A percentile compares a stretch with the other conserved stretches of the same genome.
phyloP scores from a whole-genome alignment of 2,113 vertebrate genomes.

The Peromyscus maniculatus region DNA sequence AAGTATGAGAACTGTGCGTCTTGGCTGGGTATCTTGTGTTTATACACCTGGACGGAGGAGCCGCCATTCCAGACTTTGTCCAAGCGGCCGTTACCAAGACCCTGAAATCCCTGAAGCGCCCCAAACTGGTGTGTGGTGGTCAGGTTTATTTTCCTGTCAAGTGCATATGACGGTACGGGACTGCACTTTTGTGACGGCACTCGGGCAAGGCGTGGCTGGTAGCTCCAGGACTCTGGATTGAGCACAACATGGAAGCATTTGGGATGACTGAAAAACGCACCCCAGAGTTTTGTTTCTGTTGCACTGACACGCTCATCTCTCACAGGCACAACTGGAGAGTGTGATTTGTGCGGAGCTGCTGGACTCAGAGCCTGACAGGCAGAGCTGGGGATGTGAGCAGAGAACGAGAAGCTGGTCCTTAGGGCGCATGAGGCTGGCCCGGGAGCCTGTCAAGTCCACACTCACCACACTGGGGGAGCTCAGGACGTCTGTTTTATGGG shows the following conservation, averaged over 20 bases:
- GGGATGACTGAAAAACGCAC: neutral
- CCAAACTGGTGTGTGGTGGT: neutral
- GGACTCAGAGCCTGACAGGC: too few species aligned
- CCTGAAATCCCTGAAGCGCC: neutral
- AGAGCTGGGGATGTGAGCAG: too few species aligned
- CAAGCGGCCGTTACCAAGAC: neutral
- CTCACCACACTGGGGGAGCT: neutral
- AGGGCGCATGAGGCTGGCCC: fast-evolving
- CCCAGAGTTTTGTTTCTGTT: neutral
- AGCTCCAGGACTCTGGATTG: neutral
- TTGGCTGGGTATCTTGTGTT: neutral
- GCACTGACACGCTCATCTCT: neutral
- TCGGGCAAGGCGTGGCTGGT: fast-evolving
- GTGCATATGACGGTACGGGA: fast-evolving
- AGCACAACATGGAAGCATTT: neutral
- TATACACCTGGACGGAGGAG: fast-evolving
- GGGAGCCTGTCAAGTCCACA: neutral
- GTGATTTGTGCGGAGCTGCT: neutral
- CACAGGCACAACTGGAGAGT: neutral
- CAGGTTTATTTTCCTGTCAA: neutral
- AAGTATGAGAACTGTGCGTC: fast-evolving
- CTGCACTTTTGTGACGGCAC: neutral
- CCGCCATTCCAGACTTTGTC: neutral
- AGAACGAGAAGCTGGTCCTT: neutral
- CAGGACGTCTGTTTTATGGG: too few species aligned